Base-by-base conservation (phyloP, 1,140 invertebrate species). In the Cyphomyrmex costatus region DNA sequence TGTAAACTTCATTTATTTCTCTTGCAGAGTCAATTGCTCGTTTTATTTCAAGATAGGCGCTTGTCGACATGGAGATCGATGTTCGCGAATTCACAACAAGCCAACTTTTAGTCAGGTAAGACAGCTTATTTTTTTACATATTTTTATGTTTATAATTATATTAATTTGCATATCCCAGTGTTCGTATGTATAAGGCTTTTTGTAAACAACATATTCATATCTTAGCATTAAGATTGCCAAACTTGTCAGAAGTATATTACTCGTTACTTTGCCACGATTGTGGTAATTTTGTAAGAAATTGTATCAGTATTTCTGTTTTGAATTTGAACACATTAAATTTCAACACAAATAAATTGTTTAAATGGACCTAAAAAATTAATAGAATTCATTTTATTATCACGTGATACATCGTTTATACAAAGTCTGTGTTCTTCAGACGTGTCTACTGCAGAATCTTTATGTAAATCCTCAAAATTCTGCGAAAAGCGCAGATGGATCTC, bases 31-130 rank as follows among this genome's bases (percentile, higher is more conserved):
- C 77, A 99, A 99, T 95, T 99, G 99, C 95, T 99, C 99, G 2
- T 99, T 99, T 96, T 99, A 99, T 94, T 99, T 99, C 95, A 99
- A 99, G 96, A 99, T 99, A 88, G 99, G 99, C 93, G 99, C 99
- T 49, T 99, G 99, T 95, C 96, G 99, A 89, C 99, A 99, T 95
- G 99, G 99, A 27, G 99, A 99, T 95, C 96, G 99, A 86, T 99
- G 99, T 95, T 99, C 99, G 8, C 96, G 99, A 91, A 98, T 99
- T 88, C 99, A 99, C 94, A 99, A 99, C 94, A 99, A 99, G 94
- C 99, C 99, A n/a, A 99, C 99, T 27, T 99, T 99, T 94, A 99
- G 99, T 92, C 97, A 97, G 95, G 96, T 97, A 95, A 88, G 61
- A 74, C 10, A 10, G 7, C 2, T 42, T 0, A 42, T 3, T 0